Percentiles rank a stretch among this genome's conserved stretches.
phyloP scores from a whole-genome alignment of 2,113 vertebrate species.

The Tachysurus vachellii region DNA sequence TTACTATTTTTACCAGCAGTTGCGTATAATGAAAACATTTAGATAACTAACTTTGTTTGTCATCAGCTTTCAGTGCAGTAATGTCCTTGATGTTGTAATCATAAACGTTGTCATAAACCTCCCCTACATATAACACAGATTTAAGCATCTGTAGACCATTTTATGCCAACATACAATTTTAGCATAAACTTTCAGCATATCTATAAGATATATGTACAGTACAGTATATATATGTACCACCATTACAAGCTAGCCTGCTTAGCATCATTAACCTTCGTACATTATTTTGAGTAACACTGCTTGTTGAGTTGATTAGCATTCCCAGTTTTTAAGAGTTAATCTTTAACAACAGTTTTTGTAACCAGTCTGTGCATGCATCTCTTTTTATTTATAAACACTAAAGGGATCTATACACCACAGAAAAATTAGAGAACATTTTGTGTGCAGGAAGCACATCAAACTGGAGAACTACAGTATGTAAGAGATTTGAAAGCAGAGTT shows the following conservation, averaged over 20 bases:
- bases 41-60: neutral
- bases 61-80: neutral
- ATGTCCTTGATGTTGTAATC: neutral
- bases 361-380: neutral
- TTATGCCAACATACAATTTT: too few species aligned
- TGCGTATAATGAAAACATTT: neutral
- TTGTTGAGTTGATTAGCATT: too few species aligned
- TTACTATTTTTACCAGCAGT: neutral
- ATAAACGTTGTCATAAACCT: neutral
- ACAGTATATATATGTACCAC: neutral
- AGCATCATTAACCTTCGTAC: neutral
- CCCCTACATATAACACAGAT: neutral
- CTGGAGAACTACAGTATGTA: neutral
- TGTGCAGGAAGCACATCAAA: neutral
- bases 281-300: neutral
- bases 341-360: neutral
- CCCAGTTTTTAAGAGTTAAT: neutral
- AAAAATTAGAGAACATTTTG: neutral
- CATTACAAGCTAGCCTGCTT: neutral
- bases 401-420: neutral
- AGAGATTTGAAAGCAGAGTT: neutral
- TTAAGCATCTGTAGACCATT: neutral
- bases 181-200: neutral
- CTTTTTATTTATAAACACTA: neutral
- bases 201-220: neutral